phyloP scores from a whole-genome alignment of 2,113 vertebrate species.

The Gopherus evgoodei region DNA sequence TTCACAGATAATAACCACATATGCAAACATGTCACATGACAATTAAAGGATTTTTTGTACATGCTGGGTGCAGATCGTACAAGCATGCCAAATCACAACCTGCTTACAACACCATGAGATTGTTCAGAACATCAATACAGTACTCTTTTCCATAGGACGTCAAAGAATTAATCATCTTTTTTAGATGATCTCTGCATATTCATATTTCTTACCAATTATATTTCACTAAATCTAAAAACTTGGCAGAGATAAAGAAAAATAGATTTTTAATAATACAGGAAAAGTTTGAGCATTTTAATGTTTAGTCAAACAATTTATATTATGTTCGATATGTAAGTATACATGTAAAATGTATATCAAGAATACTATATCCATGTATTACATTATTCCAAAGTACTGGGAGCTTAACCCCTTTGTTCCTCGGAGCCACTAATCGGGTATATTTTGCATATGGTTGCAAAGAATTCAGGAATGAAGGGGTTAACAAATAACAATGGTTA shows the following conservation, averaged over 20 bases:
- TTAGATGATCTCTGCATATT: conserved; percentile 69
- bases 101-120: conserved; percentile 77
- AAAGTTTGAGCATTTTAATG: conserved; percentile 27
- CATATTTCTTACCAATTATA: conserved; percentile 39
- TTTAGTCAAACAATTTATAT: conserved; percentile 47
- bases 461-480: conserved; percentile 43
- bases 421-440: conserved; percentile 17
- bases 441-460: conserved; percentile 22
- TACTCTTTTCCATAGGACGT: conserved; percentile 60
- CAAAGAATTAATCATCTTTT: conserved; percentile 65
- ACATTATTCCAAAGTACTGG: conserved; percentile 39
- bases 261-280: conserved; percentile 40
- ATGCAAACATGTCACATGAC: conserved; percentile 90
- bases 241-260: conserved; percentile 73
- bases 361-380: conserved; percentile 28
- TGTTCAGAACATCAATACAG: conserved; percentile 68
- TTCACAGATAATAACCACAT: conserved; percentile 88
- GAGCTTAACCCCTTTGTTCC: conserved; percentile 48
- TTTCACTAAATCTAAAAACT: conserved; percentile 58
- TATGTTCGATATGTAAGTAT: conserved; percentile 51
- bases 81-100: conserved; percentile 89
- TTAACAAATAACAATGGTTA: neutral
- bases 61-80: conserved; percentile 88
- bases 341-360: conserved; percentile 70
- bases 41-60: conserved; percentile 86